These are phyloP conservation scores for Stictocephala bisonia DNA, from an alignment of 2,888 invertebrate genomes.

Conservation along the genomic window DNA sequence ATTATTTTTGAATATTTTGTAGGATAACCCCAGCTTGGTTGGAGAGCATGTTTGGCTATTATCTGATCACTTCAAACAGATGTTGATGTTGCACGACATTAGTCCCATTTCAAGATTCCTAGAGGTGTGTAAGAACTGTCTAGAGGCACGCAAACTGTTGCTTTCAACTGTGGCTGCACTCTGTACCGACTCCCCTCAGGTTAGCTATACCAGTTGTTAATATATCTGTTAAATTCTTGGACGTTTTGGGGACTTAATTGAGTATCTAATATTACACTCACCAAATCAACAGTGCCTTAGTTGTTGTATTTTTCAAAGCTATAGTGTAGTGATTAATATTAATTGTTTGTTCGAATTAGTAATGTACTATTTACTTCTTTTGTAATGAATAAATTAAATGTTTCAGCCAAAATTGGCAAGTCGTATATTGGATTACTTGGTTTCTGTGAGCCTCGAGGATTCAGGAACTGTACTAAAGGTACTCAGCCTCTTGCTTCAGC, in stretches of 20 bases:
- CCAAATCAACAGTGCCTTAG: no score
- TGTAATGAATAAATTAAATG: no score
- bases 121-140: conserved; percentile 42
- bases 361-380: no score
- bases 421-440: conserved; percentile 76
- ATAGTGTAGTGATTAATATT: no score
- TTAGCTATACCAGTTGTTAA: no score
- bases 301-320: no score
- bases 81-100: conserved; percentile 47
- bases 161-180: conserved; percentile 44
- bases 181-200: conserved; percentile 29
- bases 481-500: conserved; percentile 73
- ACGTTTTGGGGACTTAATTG: no score
- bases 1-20: no score
- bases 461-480: conserved; percentile 77
- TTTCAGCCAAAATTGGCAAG: conserved; percentile 76
- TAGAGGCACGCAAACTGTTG: conserved; percentile 42
- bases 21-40: neutral
- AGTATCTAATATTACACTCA: no score
- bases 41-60: conserved; percentile 11
- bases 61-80: conserved; percentile 12
- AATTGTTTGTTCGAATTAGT: no score
- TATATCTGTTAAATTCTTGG: no score
- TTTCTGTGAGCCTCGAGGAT: conserved; percentile 75
- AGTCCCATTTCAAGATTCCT: conserved; percentile 43